These are phyloP conservation scores for Oligia latruncula DNA, from an alignment of 2,888 invertebrate genomes.

Conservation along the genomic window DNA sequence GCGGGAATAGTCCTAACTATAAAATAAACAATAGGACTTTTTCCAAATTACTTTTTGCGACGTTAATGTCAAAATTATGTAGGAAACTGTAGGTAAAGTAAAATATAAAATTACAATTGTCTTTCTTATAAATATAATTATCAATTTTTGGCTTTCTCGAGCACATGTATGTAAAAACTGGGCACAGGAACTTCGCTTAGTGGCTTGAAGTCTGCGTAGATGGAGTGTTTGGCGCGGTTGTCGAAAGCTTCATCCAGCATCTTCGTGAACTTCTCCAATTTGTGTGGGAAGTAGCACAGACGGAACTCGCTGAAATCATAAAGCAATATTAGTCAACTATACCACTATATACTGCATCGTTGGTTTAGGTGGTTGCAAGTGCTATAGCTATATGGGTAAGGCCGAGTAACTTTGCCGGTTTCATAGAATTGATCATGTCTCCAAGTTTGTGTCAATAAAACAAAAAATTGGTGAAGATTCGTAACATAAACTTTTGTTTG, in stretches of 20 bases:
- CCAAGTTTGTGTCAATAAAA: too few species aligned
- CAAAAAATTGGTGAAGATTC: too few species aligned
- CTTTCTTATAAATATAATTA: not conserved
- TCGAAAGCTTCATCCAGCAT: constrained; percentile 94
- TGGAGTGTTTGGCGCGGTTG: constrained; percentile 91
- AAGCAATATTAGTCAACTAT: not conserved
- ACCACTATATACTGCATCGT: too few species aligned
- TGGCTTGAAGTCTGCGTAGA: constrained; percentile 95
- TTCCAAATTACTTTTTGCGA: not conserved
- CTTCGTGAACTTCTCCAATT: constrained; percentile 92
- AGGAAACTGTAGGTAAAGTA: constrained; percentile 1
- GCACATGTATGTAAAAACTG: constrained; percentile 96
- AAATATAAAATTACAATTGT: constrained; percentile 3
- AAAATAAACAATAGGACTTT: not conserved
- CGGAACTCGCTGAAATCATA: constrained; percentile 93
- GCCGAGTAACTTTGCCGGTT: too few species aligned
- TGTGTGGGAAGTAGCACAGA: constrained; percentile 96
- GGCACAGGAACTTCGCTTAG: constrained; percentile 91
- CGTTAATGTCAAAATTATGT: not conserved
- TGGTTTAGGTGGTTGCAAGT: not conserved
- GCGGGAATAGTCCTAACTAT: not conserved
- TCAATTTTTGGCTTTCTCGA: constrained; percentile 90
- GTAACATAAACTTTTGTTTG: too few species aligned
- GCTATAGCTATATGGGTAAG: too few species aligned
- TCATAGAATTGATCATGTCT: too few species aligned